A percentile compares a stretch with the other conserved stretches of the same genome.
Evolutionary conservation across 1,140 invertebrate species (phyloP).

Genomic region (Papilio machaon): DNA sequence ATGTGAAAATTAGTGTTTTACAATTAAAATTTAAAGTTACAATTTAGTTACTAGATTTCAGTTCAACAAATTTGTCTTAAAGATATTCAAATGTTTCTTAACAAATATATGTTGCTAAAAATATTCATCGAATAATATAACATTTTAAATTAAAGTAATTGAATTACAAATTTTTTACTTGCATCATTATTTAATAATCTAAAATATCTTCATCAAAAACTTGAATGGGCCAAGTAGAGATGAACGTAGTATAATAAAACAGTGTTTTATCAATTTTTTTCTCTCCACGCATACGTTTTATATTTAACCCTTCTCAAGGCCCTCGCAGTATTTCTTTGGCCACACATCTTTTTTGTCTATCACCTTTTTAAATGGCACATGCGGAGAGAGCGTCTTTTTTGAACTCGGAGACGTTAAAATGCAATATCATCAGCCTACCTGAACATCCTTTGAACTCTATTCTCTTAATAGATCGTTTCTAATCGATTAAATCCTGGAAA

Average conservation of each 20-base stretch:
- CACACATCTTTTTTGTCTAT: slow-evolving; percentile 71
- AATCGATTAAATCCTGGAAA: slow-evolving; percentile 69
- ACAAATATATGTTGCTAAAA: no score
- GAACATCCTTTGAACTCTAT: slow-evolving; percentile 65
- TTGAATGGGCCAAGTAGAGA: slow-evolving; percentile 50
- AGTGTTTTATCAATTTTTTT: slow-evolving; percentile 75
- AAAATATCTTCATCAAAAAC: background rate
- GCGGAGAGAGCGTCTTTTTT: slow-evolving; percentile 76
- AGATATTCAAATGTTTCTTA: background rate
- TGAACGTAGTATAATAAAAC: slow-evolving; percentile 52
- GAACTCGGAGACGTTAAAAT: slow-evolving; percentile 70
- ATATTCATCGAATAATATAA: no score
- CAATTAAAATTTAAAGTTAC: background rate
- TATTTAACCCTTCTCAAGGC: slow-evolving; percentile 75
- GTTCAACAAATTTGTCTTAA: background rate
- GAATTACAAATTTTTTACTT: background rate
- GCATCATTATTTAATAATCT: background rate
- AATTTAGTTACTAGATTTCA: background rate
- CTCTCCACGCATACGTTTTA: slow-evolving; percentile 67
- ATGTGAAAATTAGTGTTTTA: background rate
- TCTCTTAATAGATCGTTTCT: slow-evolving; percentile 73
- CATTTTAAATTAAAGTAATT: background rate
- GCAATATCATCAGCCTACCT: slow-evolving; percentile 79
- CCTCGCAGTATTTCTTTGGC: slow-evolving; percentile 75
- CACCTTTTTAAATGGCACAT: slow-evolving; percentile 81